Base-by-base conservation (phyloP, 2,113 vertebrate genomes). In the Oenanthe oenanthe region DNA sequence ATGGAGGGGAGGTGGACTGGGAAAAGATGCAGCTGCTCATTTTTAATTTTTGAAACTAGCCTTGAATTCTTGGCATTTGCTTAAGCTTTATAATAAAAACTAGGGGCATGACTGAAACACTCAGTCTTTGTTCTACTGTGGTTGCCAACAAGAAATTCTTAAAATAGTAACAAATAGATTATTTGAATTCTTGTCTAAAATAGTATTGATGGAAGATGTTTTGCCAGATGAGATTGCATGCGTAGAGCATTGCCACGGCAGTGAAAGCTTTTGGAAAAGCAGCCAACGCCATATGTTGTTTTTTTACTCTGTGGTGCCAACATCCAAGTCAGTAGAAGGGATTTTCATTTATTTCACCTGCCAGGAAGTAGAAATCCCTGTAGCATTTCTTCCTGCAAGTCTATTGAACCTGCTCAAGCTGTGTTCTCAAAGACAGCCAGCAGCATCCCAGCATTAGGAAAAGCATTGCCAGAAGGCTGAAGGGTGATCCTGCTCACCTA, bases 1-100 rank as follows among this genome's bases (percentile, higher is more conserved):
- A 81, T 95, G 92, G 76, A 63, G 50, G 45, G 57, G 71, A 94
- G 71, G 62, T 94, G 47, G 78, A 81, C 47, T 53, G 56, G 51
- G 76, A 92, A 81, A 92, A 93, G 93, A 84, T 75, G 72, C 93
- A 96, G 95, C 90, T 96, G 93, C 75, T 96, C 25, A 14, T 71
- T 88, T 95, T 95, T 79, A 83, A 51, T 89, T 79, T 95, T 79
- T 93, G 63, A 90, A 92, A 56, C 56, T 80, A 71, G 40, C 31
- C 16, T 74, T 84, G 65, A 84, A 60, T 93, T 78, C 75, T 90
- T 96, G 67, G 40, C 76, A 88, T 90, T 94, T 95, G 53, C 40
- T 95, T 84, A 83, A 88, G 40, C 28, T 83, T 92, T 71, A 15
- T 74, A 62, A 62, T 84, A 90, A 92, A 86, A 93, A 34, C 34